Percentiles rank a stretch among this genome's conserved stretches.
These are phyloP conservation scores for Drosophila pruinosa DNA, from an alignment of 1,140 invertebrate genomes.

Conservation along the genomic window DNA sequence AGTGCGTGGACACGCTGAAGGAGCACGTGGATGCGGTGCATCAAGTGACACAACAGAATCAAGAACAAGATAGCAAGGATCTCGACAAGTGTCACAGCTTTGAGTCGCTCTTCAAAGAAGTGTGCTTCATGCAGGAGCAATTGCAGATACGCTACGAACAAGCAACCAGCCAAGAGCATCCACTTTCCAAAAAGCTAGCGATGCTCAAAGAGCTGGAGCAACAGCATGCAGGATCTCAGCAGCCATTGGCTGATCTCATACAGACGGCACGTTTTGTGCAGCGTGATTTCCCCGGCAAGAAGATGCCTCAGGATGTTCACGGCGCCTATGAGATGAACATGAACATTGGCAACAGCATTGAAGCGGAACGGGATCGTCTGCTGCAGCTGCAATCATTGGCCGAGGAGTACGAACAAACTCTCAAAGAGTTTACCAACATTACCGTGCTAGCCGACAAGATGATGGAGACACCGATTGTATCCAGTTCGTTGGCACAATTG, in stretches of 20 bases:
- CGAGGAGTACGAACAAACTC: conserved; percentile 93
- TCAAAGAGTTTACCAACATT: conserved; percentile 93
- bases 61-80: conserved; percentile 85
- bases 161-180: conserved; percentile 58
- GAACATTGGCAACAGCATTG: conserved; percentile 87
- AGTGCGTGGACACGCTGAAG: conserved; percentile 84
- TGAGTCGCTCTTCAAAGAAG: conserved; percentile 57
- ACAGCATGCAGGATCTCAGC: conserved; percentile 69
- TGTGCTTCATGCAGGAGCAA: conserved; percentile 43
- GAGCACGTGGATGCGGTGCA: conserved; percentile 85
- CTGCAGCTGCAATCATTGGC: conserved; percentile 88
- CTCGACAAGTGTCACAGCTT: conserved; percentile 89
- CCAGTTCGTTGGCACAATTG: conserved; percentile 89
- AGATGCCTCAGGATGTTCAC: conserved; percentile 87
- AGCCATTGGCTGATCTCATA: conserved; percentile 82
- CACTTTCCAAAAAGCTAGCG: conserved; percentile 72
- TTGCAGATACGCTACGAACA: conserved; percentile 68
- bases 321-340: conserved; percentile 86
- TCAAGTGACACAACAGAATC: conserved; percentile 86
- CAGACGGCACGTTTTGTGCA: conserved; percentile 84
- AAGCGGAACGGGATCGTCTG: conserved; percentile 88
- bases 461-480: conserved; percentile 89
- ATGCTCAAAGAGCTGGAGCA: conserved; percentile 69
- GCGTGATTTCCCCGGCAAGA: conserved; percentile 86
- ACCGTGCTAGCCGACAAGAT: conserved; percentile 91